Evolutionary conservation across 1,140 invertebrate genomes (phyloP).

Genomic region (Yoshiicerus persimilis): DNA sequence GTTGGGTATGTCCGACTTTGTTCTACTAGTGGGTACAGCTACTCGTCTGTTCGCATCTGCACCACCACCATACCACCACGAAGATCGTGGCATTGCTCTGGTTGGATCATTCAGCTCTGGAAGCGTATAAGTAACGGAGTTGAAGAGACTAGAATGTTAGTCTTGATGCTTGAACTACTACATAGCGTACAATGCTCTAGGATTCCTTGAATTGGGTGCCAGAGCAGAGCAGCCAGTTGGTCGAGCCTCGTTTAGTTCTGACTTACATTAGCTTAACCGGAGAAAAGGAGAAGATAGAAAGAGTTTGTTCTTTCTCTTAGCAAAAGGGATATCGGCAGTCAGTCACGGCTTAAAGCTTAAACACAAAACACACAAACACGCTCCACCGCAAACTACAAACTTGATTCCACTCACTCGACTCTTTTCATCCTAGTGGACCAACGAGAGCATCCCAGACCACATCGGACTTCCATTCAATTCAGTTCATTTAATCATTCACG

Average conservation of each 20-base stretch:
- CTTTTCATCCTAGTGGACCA: neutral
- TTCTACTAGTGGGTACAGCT: neutral
- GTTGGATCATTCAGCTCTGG: neutral
- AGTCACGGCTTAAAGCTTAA: neutral
- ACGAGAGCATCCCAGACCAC: neutral
- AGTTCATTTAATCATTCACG: slow-evolving; percentile 19
- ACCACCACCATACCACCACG: neutral
- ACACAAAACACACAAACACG: neutral
- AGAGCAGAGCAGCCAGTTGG: neutral
- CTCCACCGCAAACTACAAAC: neutral
- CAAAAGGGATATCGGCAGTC: neutral
- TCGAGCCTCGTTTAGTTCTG: neutral
- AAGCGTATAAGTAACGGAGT: neutral
- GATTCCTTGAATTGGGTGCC: neutral
- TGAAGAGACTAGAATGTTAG: neutral
- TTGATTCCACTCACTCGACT: neutral
- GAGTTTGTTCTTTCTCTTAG: neutral
- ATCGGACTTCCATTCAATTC: neutral
- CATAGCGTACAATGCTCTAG: neutral
- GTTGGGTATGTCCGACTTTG: neutral
- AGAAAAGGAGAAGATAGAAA: neutral
- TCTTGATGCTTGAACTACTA: neutral
- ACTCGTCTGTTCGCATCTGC: neutral
- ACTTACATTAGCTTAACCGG: neutral
- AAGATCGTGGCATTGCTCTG: neutral